These are phyloP conservation scores for Nezara viridula DNA, from an alignment of 2,888 invertebrate species.

Conservation along the genomic window DNA sequence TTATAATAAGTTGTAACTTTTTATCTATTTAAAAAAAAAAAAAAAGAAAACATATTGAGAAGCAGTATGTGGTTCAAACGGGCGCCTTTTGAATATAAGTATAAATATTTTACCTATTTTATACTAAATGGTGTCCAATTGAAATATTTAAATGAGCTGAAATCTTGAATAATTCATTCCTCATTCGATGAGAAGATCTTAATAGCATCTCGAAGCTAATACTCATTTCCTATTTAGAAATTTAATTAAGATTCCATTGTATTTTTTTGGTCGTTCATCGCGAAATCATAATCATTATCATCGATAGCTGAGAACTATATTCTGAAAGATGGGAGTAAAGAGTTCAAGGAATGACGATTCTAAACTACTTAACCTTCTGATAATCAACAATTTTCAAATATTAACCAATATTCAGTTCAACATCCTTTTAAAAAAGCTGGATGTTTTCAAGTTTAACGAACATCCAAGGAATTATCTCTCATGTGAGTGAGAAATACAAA, in stretches of 20 bases:
- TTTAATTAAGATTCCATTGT: slow-evolving; percentile 51
- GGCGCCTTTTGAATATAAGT: not conserved
- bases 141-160: slow-evolving; percentile 54
- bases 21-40: no score
- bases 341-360: not conserved
- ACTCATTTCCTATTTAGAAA: slow-evolving; percentile 13
- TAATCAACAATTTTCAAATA: not conserved
- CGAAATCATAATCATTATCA: not conserved
- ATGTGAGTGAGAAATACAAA: not conserved
- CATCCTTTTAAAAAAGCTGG: not conserved
- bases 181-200: slow-evolving; percentile 50
- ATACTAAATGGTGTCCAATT: slow-evolving; percentile 43
- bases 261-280: not conserved
- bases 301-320: not conserved
- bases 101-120: slow-evolving; percentile 22
- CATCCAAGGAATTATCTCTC: not conserved
- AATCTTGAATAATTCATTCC: slow-evolving; percentile 47
- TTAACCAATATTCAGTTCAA: not conserved
- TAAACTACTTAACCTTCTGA: not conserved
- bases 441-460: not conserved
- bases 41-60: not conserved
- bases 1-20: no score
- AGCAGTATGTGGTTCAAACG: not conserved
- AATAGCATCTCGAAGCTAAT: slow-evolving; percentile 50
- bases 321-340: not conserved